A percentile compares a stretch with the other conserved stretches of the same genome.
Evolutionary conservation across 1,140 invertebrate genomes (phyloP).

Genomic region (Vanessa tameamea): DNA sequence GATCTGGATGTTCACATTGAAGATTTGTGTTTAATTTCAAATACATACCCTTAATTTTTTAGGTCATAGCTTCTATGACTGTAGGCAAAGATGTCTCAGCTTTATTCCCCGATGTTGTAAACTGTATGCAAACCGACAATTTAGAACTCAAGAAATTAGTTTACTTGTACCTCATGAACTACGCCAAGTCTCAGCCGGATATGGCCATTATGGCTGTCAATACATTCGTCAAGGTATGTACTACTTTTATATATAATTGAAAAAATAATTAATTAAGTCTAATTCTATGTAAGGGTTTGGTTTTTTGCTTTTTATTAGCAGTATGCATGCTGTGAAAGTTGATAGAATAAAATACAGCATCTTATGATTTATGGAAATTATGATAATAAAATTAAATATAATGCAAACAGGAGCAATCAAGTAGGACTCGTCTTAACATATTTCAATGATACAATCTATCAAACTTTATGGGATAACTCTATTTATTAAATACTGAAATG

Average conservation of each 20-base stretch:
- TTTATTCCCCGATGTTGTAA: constrained; percentile 99
- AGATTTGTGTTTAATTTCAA: neutral
- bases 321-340: constrained; percentile 41
- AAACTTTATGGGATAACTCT: neutral
- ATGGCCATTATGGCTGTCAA: constrained; percentile 99
- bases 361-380: neutral
- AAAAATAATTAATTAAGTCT: constrained; percentile 36
- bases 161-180: constrained; percentile 99
- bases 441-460: too few species aligned
- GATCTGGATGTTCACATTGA: neutral
- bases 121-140: constrained; percentile 99
- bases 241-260: constrained; percentile 27
- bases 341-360: constrained; percentile 32
- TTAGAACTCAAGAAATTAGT: constrained; percentile 99
- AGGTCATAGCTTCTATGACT: constrained; percentile 99
- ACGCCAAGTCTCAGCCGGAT: constrained; percentile 99
- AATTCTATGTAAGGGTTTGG: constrained; percentile 39
- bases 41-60: constrained; percentile 30
- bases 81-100: constrained; percentile 98
- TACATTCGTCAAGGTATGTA: constrained; percentile 98
- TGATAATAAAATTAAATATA: neutral
- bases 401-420: neutral
- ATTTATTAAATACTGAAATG: neutral
- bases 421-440: neutral
- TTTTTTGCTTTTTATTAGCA: constrained; percentile 45